Conservation (phyloP, 2,797 vertebrate genomes). For the Xiphorhynchus erythropygius region DNA sequence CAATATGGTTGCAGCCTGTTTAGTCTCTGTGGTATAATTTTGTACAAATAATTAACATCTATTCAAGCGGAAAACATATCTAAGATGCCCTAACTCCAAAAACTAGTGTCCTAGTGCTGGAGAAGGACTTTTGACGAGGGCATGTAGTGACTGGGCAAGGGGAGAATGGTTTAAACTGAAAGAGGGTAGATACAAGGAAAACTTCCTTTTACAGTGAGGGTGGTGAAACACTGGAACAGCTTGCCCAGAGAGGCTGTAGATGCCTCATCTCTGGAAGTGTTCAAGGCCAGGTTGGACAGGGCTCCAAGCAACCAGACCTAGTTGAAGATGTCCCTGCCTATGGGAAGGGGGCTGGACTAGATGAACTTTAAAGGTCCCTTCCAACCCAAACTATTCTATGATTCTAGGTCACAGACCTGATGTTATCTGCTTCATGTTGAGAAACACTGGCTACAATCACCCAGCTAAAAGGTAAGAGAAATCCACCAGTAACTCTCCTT, state of each 20-base stretch:
- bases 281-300: not conserved
- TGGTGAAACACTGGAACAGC: not conserved
- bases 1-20: not conserved
- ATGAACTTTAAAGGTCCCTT: not conserved
- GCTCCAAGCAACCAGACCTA: not conserved
- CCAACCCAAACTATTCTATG: not conserved
- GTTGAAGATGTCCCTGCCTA: not conserved
- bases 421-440: not conserved
- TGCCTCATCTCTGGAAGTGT: not conserved
- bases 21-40: not conserved
- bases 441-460: not conserved
- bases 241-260: not conserved
- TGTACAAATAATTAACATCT: not conserved
- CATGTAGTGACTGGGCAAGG: not conserved
- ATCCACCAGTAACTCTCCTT: not conserved
- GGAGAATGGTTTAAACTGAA: not conserved
- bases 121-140: not conserved
- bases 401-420: not conserved
- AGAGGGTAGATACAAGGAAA: not conserved
- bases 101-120: not conserved
- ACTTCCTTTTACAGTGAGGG: not conserved
- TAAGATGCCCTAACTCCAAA: not conserved
- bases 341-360: not conserved
- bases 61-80: not conserved
- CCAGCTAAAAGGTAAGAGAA: not conserved